Base-by-base conservation (phyloP, 1,140 invertebrate species). In the Lanistes nyassanus region DNA sequence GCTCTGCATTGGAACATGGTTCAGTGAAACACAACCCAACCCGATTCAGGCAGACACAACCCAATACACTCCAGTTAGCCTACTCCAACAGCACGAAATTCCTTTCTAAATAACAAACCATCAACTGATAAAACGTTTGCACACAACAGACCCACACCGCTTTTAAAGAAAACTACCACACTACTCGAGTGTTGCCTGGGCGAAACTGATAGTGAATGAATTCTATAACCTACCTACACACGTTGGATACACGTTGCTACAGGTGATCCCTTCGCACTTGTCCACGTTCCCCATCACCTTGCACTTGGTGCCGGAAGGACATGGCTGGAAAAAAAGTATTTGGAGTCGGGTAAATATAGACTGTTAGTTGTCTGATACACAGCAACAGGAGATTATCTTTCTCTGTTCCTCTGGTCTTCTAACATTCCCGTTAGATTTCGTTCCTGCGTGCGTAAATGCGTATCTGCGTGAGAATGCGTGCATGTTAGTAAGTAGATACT, bases 391-490 rank as follows among this genome's bases (percentile, higher is more conserved):
- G 51, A 53, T 53, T 53, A 11, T 53, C 51, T 53, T 23, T 53
- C 51, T 53, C 51, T 53, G 13, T 53, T 23, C 23, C 51, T 53
- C 51, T 53, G 13, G 13, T 23, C 23, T 23, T 53, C 51, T 53
- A 11, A 13, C 51, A 13, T 23, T 53, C n/a, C n/a, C 23, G 58
- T 23, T 23, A 9, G 58, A 9, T 23, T 23, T 23, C 23, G 58
- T 23, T 23, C 23, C n/a, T 60, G 58, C 31, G 58, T 60, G 23
- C 31, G 58, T 60, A 31, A 26, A 31, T 60, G 58, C 31, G 58
- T 60, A 31, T 60, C n/a, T 60, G 58, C 31, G 58, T 60, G 58
- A 26, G 58, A 26, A 31, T 60, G 58, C 31, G 23, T 60, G 58
- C 31, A 31, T 60, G 58, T 60, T 23, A 26, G 58, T 31, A 65